Conservation (phyloP, 2,113 vertebrate species). For the Bubo blakistoni region DNA sequence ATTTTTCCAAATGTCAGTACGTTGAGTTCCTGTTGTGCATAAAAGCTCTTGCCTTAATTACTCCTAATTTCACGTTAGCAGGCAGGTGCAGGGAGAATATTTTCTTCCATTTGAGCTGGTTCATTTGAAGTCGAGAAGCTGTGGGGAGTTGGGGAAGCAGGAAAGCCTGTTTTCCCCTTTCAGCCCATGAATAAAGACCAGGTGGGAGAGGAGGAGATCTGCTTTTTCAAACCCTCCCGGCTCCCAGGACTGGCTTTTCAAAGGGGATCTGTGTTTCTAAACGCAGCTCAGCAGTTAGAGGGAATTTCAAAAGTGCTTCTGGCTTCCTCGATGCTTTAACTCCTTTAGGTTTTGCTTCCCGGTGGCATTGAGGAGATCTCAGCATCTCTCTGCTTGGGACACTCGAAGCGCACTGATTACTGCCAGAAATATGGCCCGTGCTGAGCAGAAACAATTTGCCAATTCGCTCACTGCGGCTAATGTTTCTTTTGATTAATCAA, state of each 20-base stretch:
- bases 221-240: neutral
- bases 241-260: neutral
- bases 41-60: constrained; percentile 63
- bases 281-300: neutral
- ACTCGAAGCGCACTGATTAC: accelerated
- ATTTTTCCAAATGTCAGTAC: constrained; percentile 59
- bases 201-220: constrained; percentile 16
- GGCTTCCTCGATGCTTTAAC: neutral
- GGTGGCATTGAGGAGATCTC: accelerated
- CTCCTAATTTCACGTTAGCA: constrained; percentile 45
- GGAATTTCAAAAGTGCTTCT: constrained; percentile 15
- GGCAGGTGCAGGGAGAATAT: constrained; percentile 41
- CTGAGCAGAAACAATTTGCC: neutral
- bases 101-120: constrained; percentile 29
- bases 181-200: constrained; percentile 50
- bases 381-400: neutral
- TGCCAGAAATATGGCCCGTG: neutral
- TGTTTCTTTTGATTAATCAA: constrained; percentile 39
- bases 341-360: neutral
- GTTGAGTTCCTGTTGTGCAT: constrained; percentile 28
- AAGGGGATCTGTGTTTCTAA: neutral
- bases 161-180: neutral
- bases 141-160: neutral
- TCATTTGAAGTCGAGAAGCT: constrained; percentile 2
- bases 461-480: neutral